Evolutionary conservation across 2,888 invertebrate genomes (phyloP).

Genomic region (Calliopum simillimum): DNA sequence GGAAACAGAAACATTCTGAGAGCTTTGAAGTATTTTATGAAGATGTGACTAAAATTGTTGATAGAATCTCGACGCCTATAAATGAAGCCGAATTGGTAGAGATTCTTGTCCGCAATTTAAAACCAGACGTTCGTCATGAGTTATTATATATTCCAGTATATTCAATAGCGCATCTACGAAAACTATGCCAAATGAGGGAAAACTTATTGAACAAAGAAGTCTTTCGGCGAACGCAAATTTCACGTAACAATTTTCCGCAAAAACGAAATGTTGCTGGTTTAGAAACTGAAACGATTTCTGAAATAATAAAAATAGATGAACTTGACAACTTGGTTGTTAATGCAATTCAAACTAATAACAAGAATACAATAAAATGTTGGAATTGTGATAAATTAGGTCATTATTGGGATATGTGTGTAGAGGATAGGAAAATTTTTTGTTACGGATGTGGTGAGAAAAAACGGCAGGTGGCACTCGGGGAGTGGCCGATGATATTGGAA

Average conservation of each 20-base stretch:
- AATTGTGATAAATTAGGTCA: slow-evolving; percentile 16
- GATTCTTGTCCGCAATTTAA: neutral
- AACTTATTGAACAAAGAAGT: slow-evolving; percentile 1
- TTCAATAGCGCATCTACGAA: slow-evolving; percentile 3
- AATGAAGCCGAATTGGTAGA: slow-evolving; percentile 10
- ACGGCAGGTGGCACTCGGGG: no score
- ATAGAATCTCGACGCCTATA: slow-evolving; percentile 1
- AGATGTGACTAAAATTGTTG: neutral
- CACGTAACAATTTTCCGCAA: neutral
- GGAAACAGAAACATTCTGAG: slow-evolving; percentile 26
- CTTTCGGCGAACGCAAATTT: neutral
- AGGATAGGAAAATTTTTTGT: slow-evolving; percentile 16
- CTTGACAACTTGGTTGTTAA: no score
- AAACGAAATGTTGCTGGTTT: neutral
- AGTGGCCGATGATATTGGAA: no score
- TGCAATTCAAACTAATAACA: neutral
- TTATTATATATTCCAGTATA: slow-evolving; percentile 10
- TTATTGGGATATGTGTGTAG: slow-evolving; percentile 5
- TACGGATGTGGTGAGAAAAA: slow-evolving; percentile 26
- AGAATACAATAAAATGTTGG: neutral
- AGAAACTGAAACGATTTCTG: no score
- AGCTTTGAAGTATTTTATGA: slow-evolving; percentile 27
- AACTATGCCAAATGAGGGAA: slow-evolving; percentile 12
- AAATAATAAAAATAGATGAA: no score
- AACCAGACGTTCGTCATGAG: neutral